These are phyloP conservation scores for Pocillopora meandrina DNA, from an alignment of 92 coral and sea anemone genomes.

Conservation along the genomic window DNA sequence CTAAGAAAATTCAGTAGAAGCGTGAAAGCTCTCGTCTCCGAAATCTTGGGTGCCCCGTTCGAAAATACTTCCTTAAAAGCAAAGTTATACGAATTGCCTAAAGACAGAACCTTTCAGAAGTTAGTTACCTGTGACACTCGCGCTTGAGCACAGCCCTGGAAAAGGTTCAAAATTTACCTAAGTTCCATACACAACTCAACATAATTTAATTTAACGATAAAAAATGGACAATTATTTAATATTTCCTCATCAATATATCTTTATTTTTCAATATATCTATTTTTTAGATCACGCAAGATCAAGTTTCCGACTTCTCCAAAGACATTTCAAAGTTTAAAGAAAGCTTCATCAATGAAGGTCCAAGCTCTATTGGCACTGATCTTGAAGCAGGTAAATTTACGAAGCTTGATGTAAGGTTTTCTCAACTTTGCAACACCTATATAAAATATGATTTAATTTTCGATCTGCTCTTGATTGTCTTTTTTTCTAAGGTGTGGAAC, in stretches of 20 bases:
- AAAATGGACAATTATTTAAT: background rate
- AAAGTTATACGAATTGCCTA: too few species aligned
- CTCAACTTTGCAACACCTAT: background rate
- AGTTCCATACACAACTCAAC: too few species aligned
- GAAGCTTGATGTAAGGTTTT: too few species aligned
- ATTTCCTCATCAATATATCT: background rate
- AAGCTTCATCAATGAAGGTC: constrained; percentile 91
- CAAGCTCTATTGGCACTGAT: constrained; percentile 90
- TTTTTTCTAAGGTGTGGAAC: constrained; percentile 77
- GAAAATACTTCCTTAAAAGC: too few species aligned
- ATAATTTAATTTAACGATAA: too few species aligned
- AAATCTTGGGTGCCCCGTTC: too few species aligned
- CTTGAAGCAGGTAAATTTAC: constrained; percentile 81
- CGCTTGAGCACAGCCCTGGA: too few species aligned
- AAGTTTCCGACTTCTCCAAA: constrained; percentile 81
- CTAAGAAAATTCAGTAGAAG: too few species aligned
- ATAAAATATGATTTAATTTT: background rate
- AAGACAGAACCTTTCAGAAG: too few species aligned
- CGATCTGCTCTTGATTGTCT: background rate
- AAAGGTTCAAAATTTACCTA: too few species aligned
- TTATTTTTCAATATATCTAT: background rate
- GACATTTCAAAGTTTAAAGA: constrained; percentile 93
- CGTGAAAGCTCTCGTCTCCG: too few species aligned
- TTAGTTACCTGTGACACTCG: too few species aligned
- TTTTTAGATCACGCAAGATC: constrained; percentile 91